Base-by-base conservation (phyloP, 2,113 vertebrate species). In the Columbina picui region DNA sequence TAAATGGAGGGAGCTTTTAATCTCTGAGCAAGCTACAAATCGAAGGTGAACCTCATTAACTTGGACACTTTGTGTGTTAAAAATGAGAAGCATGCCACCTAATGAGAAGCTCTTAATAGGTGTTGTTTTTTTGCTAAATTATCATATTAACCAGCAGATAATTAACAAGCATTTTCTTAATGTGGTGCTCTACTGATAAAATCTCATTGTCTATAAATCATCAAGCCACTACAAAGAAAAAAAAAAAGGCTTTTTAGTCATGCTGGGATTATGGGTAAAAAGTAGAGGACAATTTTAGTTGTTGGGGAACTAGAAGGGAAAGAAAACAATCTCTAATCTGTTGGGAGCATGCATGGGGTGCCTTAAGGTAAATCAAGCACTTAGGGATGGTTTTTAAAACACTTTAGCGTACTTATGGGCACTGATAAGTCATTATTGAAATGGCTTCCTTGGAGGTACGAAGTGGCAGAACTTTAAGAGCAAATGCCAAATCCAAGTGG, bases 151-250 rank as follows among this genome's bases (percentile, higher is more conserved):
- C 86, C 84, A 88, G 93, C 52, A 91, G 81, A 96, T 96, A 95
- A 96, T 97, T 96, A 97, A 96, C 96, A 96, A 94, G 96, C 84
- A 26, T 92, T 97, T 94, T 94, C 94, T 93, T 97, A 97, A 97
- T 96, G 93, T n/a, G 76, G 74, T 67, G 63, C 75, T 95, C 77
- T 36, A 7, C 91, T 84, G 92, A 96, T 93, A 97, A 94, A 94
- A 96, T 90, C 93, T 87, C 90, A 73, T 93, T 92, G 93, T 83
- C 94, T 86, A 96, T 92, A 95, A 96, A 93, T 95, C 93, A 97
- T 80, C 87, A 87, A 91, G 88, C 65, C 77, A 75, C 63, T 60
- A 53, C 1, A 4, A 8, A 50, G 61, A 78, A 76, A 70, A 23
- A 30, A 65, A 82, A 53, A 41, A 61, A 1, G 18, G 39, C 39